Evolutionary conservation across 2,888 invertebrate species (phyloP), one percentile per base, ranked within the genome.

Genomic region (Nesidiocoris tenuis): DNA sequence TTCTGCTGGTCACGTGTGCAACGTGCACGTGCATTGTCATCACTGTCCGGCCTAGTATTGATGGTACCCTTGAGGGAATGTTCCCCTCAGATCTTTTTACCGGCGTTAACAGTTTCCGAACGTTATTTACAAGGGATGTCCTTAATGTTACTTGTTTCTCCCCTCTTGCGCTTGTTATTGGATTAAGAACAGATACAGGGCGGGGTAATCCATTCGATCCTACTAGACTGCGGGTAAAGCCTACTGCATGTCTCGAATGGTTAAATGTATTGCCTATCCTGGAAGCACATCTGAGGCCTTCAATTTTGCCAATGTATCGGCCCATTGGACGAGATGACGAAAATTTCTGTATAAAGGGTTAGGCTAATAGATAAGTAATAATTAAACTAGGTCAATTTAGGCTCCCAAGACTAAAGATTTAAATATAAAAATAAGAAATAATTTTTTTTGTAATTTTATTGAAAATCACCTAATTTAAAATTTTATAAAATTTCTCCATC

Each of bases 51-150:
- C 5, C 12, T 39, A 22, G 17, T 16, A 70, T 70, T 70, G 70
- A 70, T 70, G 70, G 59, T 21, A 17, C 70, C 70, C 61, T n/a
- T 7, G 70, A 25, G 70, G 19, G 17, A n/a, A 22, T 21, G 3
- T 18, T 16, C 61, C 19, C 0, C 56, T n/a, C 56, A 55, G 57
- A 68, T 68, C 67, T 70, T 59, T 70, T 70, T 70, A 70, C 59
- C 70, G 7, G 39, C 39, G 39, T 39, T 39, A 39, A 39, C 39
- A 39, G 39, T 39, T 39, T 39, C 39, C 12, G 39, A 39, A 39
- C 39, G 3, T 39, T 39, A 39, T 39, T 39, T 39, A 39, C 5
- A 39, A 39, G 39, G 39, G 39, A 7, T 12, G 39, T 39, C 39
- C 39, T 12, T 39, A 39, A 12, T 12, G 12, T 39, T 12, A 12